Conservation (phyloP, 2,888 invertebrate genomes). For the Rhopalosiphum nymphaeae region DNA sequence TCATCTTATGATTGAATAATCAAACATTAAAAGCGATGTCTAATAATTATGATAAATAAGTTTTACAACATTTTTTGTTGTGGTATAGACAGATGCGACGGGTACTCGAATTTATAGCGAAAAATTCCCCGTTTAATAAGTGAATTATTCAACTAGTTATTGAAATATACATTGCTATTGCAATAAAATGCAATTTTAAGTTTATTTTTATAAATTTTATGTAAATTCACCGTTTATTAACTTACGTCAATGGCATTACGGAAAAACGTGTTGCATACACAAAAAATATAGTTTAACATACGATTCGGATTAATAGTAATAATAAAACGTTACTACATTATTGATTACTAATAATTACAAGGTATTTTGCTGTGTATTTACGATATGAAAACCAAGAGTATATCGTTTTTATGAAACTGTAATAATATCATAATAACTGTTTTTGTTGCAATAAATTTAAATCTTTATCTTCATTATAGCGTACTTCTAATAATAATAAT, state of each 20-base stretch:
- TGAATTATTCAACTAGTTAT: background rate
- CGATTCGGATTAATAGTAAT: background rate
- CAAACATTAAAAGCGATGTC: background rate
- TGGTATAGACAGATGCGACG: background rate
- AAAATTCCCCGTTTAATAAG: background rate
- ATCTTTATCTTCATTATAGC: background rate
- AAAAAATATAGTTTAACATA: background rate
- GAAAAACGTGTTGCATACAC: background rate
- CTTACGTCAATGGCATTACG: background rate
- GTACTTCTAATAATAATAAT: background rate
- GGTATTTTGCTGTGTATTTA: background rate
- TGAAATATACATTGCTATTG: background rate
- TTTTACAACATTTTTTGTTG: background rate
- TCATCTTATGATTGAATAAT: background rate
- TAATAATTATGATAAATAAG: background rate
- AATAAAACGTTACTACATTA: too few species aligned
- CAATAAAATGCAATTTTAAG: background rate
- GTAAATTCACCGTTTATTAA: background rate
- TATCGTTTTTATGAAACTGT: background rate
- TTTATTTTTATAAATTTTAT: background rate
- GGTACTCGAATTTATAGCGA: background rate
- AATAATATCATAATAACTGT: background rate
- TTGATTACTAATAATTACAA: background rate
- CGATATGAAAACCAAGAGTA: background rate
- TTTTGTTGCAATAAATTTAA: background rate